These are phyloP conservation scores for Triplophysa siluroides DNA, from an alignment of 2,113 vertebrate genomes.

Conservation along the genomic window DNA sequence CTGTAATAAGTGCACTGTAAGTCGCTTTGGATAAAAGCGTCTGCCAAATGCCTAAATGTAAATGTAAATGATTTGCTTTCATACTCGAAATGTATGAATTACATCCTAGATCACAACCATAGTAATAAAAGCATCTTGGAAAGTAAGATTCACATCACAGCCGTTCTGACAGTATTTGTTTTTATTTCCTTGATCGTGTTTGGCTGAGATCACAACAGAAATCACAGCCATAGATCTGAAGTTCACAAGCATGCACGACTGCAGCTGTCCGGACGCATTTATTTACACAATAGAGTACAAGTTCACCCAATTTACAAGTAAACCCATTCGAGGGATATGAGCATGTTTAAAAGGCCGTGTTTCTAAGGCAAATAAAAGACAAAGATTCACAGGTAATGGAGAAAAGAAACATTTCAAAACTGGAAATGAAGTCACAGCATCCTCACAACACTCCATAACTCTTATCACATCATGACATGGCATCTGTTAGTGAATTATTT, in stretches of 20 bases:
- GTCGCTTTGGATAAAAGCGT: too few relatives aligned
- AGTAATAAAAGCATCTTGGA: background rate
- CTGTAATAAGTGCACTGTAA: too few relatives aligned
- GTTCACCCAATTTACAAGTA: too few relatives aligned
- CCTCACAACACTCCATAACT: background rate
- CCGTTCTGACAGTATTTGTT: constrained; percentile 59
- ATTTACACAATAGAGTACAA: constrained; percentile 42
- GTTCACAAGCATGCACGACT: constrained; percentile 67
- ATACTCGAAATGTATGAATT: too few relatives aligned
- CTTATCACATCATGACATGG: background rate
- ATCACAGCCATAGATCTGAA: constrained; percentile 64
- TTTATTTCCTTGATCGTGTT: constrained; percentile 69
- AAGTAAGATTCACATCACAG: background rate
- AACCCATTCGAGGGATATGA: too few relatives aligned
- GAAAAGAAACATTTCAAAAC: background rate
- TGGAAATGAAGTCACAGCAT: background rate
- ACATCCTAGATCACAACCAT: too few relatives aligned
- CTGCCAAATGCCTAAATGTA: too few relatives aligned
- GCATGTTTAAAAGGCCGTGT: too few relatives aligned
- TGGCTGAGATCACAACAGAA: constrained; percentile 53
- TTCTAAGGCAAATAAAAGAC: constrained; percentile 67
- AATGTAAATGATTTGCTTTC: too few relatives aligned
- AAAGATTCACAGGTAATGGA: background rate
- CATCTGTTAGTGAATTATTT: background rate
- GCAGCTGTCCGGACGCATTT: constrained; percentile 52